phyloP scores from a whole-genome alignment of 2,888 invertebrate genomes.

The Tetrapedia diversipes region DNA sequence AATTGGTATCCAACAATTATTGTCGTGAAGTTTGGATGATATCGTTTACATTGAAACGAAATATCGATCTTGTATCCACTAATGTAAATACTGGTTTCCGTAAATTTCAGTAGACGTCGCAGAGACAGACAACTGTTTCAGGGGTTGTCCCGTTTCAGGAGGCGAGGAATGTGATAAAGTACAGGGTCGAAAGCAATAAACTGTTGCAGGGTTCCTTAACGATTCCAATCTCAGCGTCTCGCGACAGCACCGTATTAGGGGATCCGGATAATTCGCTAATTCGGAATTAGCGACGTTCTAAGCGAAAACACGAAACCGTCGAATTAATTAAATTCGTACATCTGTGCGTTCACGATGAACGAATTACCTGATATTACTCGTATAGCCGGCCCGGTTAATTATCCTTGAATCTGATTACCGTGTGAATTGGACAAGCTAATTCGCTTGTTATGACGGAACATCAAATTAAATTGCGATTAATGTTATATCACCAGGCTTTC shows the following conservation, averaged over 20 bases:
- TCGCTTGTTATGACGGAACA: not conserved
- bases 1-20: too few relatives aligned
- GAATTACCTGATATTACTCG: constrained; percentile 26
- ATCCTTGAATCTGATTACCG: constrained; percentile 4
- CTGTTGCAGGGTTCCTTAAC: constrained; percentile 38
- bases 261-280: constrained; percentile 13
- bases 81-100: not conserved
- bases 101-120: constrained; percentile 12
- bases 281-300: constrained; percentile 11
- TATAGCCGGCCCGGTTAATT: constrained; percentile 16
- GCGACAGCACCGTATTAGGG: constrained; percentile 5
- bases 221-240: constrained; percentile 41
- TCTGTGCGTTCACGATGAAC: constrained; percentile 5
- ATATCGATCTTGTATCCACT: constrained; percentile 18
- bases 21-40: too few relatives aligned
- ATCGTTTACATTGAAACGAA: too few relatives aligned
- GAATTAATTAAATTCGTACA: constrained; percentile 30
- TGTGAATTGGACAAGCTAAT: constrained; percentile 7
- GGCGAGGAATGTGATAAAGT: constrained; percentile 58
- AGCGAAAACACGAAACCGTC: constrained; percentile 2
- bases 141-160: constrained; percentile 1
- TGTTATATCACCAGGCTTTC: too few relatives aligned
- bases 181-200: constrained; percentile 54
- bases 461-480: not conserved
- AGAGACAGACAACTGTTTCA: constrained; percentile 19